These are phyloP conservation scores for Emydocephalus ijimae DNA, from an alignment of 2,113 vertebrate genomes.

Conservation along the genomic window DNA sequence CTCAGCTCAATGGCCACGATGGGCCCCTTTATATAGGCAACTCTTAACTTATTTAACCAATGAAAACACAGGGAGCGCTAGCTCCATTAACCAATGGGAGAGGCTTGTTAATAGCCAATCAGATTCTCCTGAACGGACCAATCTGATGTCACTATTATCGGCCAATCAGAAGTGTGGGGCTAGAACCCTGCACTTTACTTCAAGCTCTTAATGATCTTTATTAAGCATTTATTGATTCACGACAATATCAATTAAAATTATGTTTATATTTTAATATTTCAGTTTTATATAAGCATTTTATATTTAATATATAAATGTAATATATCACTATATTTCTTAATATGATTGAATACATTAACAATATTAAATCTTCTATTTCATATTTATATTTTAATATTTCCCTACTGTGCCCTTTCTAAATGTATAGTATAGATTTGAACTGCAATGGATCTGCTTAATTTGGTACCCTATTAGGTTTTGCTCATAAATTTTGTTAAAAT, in stretches of 20 bases:
- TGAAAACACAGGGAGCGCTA: no score
- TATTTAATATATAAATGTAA: background rate
- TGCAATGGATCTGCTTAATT: background rate
- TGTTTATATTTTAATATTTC: background rate
- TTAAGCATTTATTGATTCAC: no score
- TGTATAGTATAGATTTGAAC: background rate
- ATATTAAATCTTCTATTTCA: background rate
- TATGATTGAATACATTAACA: background rate
- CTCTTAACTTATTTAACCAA: no score
- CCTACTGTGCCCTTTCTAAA: background rate
- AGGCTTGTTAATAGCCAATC: no score
- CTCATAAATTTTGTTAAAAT: conserved; percentile 23
- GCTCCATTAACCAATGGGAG: no score
- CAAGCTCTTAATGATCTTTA: no score
- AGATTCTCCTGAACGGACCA: no score
- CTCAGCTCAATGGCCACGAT: no score
- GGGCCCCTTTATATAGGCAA: no score
- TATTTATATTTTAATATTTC: background rate
- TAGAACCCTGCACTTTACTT: no score
- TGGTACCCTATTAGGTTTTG: background rate
- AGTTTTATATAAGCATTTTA: background rate
- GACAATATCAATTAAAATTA: background rate
- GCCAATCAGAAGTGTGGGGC: no score
- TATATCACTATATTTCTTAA: background rate
- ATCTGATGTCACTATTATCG: no score